Base-by-base conservation (phyloP, 2,888 invertebrate species). In the Heliconius cydno region DNA sequence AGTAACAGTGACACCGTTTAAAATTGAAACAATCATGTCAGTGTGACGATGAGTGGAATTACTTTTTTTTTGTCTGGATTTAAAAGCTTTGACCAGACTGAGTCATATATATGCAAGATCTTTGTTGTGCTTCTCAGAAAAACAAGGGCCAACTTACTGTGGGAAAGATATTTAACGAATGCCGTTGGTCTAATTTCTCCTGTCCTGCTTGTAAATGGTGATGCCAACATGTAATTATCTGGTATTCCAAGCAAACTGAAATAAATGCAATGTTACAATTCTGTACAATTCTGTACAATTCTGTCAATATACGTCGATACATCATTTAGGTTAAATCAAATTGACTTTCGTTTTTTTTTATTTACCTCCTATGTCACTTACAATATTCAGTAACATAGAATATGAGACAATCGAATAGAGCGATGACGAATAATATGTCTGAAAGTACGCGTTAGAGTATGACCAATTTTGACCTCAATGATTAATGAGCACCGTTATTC, bases 51-150 rank as follows among this genome's bases (percentile, higher is more conserved):
- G 76, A 78, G 76, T 74, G 78, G 70, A 81, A 76, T 78, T 81
- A 30, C 70, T 65, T 79, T 72, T 82, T 57, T 86, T 84, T 87
- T 89, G 90, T 90, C 91, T 92, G 92, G 90, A 88, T 87, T 83
- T 86, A 86, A 73, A 91, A 90, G 89, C 85, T 90, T 85, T 88
- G 86, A 70, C 82, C 73, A 86, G 84, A 84, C 88, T 94, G 94
- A 94, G 88, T 94, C 94, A 94, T 90, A 88, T 86, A 94, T 90
- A 88, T 86, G 89, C 91, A 92, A 93, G 93, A 95, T 93, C 95
- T 94, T 95, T 94, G 94, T 95, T 94, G 88, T 90, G 89, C 89
- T 95, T 95, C 94, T 89, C 88, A 92, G 94, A 95, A 95, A 88
- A 90, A 87, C 89, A 87, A 86, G 90, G 89, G 90, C 86, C 88